Conservation (phyloP, 2,113 vertebrate species). For the Pseudonaja textilis region DNA sequence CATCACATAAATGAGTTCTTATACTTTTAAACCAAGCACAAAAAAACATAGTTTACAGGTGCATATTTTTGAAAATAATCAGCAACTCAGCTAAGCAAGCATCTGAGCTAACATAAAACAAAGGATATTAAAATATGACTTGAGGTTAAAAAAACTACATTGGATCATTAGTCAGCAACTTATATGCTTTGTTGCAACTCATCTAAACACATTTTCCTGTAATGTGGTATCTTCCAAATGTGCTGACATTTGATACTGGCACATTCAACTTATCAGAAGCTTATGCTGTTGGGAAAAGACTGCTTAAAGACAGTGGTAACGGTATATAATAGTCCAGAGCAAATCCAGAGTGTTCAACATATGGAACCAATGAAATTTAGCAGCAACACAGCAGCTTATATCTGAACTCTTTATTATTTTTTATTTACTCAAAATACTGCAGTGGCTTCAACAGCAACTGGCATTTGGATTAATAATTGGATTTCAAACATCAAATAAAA, state of each 20-base stretch:
- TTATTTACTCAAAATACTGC: not conserved
- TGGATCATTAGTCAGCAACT: not conserved
- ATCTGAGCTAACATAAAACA: not conserved
- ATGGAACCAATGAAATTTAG: not conserved
- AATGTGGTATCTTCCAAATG: not conserved
- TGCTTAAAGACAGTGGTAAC: not conserved
- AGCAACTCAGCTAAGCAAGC: not conserved
- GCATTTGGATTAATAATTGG: conserved; percentile 5
- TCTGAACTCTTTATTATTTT: not conserved
- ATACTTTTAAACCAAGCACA: not conserved
- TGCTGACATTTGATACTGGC: not conserved
- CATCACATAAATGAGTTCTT: not conserved
- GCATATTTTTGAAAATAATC: not conserved
- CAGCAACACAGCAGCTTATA: not conserved
- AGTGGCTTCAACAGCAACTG: not conserved
- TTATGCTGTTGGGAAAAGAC: not conserved
- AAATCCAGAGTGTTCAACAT: not conserved
- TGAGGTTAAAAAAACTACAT: not conserved
- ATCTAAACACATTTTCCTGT: not conserved
- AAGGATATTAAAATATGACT: not conserved
- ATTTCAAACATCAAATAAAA: conserved; percentile 30
- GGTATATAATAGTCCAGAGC: not conserved
- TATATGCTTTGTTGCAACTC: not conserved
- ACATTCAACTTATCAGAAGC: not conserved
- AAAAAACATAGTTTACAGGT: not conserved